Evolutionary conservation across 1,140 invertebrate species (phyloP).

Genomic region (Popillia japonica): DNA sequence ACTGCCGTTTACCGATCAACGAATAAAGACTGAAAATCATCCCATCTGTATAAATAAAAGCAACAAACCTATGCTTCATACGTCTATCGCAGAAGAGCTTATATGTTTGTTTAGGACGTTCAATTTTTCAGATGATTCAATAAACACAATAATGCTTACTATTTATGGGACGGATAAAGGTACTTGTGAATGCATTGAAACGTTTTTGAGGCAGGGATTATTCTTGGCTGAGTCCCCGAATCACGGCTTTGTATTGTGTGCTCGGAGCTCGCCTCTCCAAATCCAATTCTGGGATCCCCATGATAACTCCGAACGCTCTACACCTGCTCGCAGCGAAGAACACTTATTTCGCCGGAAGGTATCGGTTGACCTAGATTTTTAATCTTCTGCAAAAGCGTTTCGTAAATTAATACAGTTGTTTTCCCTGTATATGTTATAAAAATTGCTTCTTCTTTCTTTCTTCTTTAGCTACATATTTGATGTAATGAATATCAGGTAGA

Average conservation of each 20-base stretch:
- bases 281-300: conserved; percentile 38
- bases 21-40: conserved; percentile 33
- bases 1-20: conserved; percentile 34
- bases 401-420: not conserved
- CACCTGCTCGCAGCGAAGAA: conserved; percentile 31
- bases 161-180: conserved; percentile 49
- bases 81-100: conserved; percentile 41
- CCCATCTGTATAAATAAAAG: conserved; percentile 47
- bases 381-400: not conserved
- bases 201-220: conserved; percentile 44
- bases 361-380: conserved; percentile 26
- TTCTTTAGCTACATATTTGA: too few species aligned
- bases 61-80: conserved; percentile 37
- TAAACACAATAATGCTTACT: conserved; percentile 50
- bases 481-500: too few species aligned
- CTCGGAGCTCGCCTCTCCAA: conserved; percentile 31
- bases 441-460: too few species aligned
- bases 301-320: conserved; percentile 25
- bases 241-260: conserved; percentile 36
- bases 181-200: conserved; percentile 49
- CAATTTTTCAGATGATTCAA: conserved; percentile 52
- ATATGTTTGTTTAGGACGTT: conserved; percentile 49
- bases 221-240: conserved; percentile 40
- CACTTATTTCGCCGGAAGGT: conserved; percentile 14
- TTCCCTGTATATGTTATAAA: not conserved